Evolutionary conservation across 2,797 vertebrate species (phyloP), one percentile per base, ranked within the genome.

Genomic region (Darevskia nairensis): DNA sequence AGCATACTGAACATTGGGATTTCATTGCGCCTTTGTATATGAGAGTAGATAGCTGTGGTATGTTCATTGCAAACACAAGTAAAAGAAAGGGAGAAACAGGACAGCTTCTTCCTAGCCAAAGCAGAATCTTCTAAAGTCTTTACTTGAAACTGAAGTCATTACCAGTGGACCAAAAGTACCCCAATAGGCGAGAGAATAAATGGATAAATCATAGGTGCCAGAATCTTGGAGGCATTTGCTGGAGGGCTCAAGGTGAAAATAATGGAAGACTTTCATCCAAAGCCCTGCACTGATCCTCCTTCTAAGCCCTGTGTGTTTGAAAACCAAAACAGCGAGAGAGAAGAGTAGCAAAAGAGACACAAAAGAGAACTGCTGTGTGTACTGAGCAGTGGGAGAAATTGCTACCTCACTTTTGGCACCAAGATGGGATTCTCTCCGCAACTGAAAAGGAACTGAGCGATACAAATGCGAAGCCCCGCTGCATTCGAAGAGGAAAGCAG

Each of bases 281-380:
- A 94, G 82, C 64, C 87, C 90, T 92, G 86, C 90, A 91, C 90
- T 90, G 89, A 94, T 87, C 90, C 88, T 89, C 90, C 91, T 82
- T 90, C 77, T 86, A 91, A 93, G 85, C 85, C 82, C 59, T 88
- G 80, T 93, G 90, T 93, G 77, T 92, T 79, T 92, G 68, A 29
- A 89, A 88, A 90, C 61, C 39, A 50, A 90, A 59, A 72, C 83
- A 85, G 88, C 87, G 86, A 90, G 80, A 90, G 68, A 85, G 87
- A 92, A 82, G 93, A 82, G 91, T 90, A 93, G 93, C 93, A 95
- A 95, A 72, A 69, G 91, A 94, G 94, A 91, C 92, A 94, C 81
- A 94, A 90, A 95, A 92, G 92, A 91, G 90, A 80, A 95, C 81
- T 93, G 80, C 89, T 93, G 0, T 77, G 90, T 87, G 44, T 72